Conservation (phyloP, 2,797 vertebrate genomes). For the Cirrhinus mrigala region DNA sequence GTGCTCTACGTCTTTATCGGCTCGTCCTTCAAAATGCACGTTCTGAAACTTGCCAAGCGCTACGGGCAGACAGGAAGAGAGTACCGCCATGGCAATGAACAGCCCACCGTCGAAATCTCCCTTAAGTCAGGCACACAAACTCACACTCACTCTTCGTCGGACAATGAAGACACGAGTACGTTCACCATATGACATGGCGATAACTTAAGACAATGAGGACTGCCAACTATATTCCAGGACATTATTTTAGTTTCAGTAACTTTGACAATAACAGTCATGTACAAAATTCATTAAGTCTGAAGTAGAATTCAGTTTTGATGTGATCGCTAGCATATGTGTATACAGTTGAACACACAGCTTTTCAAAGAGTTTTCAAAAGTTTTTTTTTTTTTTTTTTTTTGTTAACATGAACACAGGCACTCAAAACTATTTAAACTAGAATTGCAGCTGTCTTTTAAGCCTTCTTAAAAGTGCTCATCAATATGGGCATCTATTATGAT, state of each 20-base stretch:
- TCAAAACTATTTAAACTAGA: background rate
- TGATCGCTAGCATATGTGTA: background rate
- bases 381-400: background rate
- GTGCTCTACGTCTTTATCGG: slow-evolving; percentile 89
- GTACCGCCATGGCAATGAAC: slow-evolving; percentile 48
- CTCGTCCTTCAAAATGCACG: slow-evolving; percentile 84
- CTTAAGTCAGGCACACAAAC: slow-evolving; percentile 67
- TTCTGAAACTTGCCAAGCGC: slow-evolving; percentile 83
- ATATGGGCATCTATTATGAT: background rate
- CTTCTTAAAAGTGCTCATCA: background rate
- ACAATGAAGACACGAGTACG: slow-evolving; percentile 74
- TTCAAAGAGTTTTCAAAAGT: too few species aligned
- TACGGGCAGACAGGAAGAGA: slow-evolving; percentile 65
- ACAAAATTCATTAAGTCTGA: background rate
- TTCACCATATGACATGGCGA: slow-evolving; percentile 71
- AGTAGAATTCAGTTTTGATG: background rate
- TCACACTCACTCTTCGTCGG: slow-evolving; percentile 76
- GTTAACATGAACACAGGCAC: background rate
- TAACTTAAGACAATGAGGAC: background rate
- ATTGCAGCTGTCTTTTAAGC: background rate
- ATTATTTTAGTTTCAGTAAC: slow-evolving; percentile 7
- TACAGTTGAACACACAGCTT: background rate
- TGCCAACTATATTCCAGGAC: background rate
- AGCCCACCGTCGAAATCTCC: slow-evolving; percentile 71
- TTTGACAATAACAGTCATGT: background rate